Evolutionary conservation across 1,140 invertebrate species (phyloP), one percentile per base, ranked within the genome.

Genomic region (Zaprionus ornatus): DNA sequence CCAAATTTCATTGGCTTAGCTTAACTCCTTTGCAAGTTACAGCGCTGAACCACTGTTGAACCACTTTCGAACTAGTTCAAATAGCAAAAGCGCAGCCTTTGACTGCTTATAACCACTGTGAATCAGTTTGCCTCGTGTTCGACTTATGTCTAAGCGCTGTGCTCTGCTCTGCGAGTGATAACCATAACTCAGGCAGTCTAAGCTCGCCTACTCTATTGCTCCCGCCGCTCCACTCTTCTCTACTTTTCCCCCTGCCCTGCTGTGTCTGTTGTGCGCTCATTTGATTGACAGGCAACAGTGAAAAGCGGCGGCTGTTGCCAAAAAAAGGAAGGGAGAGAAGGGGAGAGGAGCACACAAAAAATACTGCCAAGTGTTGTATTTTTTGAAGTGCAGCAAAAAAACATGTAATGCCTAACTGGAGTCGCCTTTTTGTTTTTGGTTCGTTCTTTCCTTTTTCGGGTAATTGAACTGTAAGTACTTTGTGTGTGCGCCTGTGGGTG

Each of bases 391-490:
- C 65, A 63, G 67, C 45, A 35, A 52, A 65, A 73, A 73, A 77
- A 42, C 55, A 66, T 54, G 61, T 65, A 65, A 65, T 65, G 62
- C 48, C 32, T 54, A 50, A 56, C 35, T 29, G 63, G 1, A 52
- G 21, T 23, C 29, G 17, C 37, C 19, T 54, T 37, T 54, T 35
- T 21, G 1, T 23, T 40, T 50, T 59, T 9, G 40, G 48, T 15
- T 56, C 12, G 37, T 29, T 17, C 15, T 17, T 60, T 67, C 19
- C 56, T 48, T 69, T 66, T 55, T 59, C 67, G 71, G 84, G 80
- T 88, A 84, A 90, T 88, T 88, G 85, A 88, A 88, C 77, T 88
- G 85, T 90, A 90, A 90, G 80, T 84, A 90, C 78, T 70, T 79
- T 75, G 45, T 59, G 67, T 67, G 66, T 57, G 55, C 19, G 25